Base-by-base conservation (phyloP, 2,888 invertebrate species). In the Rhagium mordax region DNA sequence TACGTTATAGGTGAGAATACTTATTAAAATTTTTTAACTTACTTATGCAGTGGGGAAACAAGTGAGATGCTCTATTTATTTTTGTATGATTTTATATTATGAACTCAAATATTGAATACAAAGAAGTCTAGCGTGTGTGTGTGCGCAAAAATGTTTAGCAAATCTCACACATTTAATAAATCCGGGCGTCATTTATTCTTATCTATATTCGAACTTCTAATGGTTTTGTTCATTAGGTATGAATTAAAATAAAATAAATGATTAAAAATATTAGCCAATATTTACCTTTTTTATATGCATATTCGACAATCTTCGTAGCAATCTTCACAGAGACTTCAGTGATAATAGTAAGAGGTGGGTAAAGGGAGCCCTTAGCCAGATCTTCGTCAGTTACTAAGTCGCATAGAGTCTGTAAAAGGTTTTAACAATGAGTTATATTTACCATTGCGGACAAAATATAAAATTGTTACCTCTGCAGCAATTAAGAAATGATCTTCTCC, bases 401-500 rank as follows among this genome's bases (percentile, higher is more conserved):
- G 0, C 98, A 93, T 70, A 99, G 89, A 67, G 94, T 91, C 93
- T 96, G 87, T 57, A 87, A 88, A 71, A 75, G 33, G 47, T 71
- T 53, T 27, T 29, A 59, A 15, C 15, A 61, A 41, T n/a, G 3
- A 18, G 2, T 15, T 27, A n/a, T 10, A 41, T 47, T 18, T n/a
- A n/a, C 10, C 6, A 18, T 20, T 41, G 18, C 7, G 7, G 5
- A n/a, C 8, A 51, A 51, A 10, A 51, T n/a, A 41, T 41, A 27
- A 8, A 5, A 15, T 20, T 29, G 73, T 78, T 86, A 95, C 95
- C 91, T 95, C 92, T 2, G 99, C 98, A 33, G 99, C 94, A 15
- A 96, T 91, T 71, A 99, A 91, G 92, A 99, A 97, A 74, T 96
- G 92, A 81, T 96, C 95, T 84, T 99, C 98, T 13, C 94, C 93